These are phyloP conservation scores for Thecocarcelia acutangulata DNA, from an alignment of 2,888 invertebrate genomes.

Conservation along the genomic window DNA sequence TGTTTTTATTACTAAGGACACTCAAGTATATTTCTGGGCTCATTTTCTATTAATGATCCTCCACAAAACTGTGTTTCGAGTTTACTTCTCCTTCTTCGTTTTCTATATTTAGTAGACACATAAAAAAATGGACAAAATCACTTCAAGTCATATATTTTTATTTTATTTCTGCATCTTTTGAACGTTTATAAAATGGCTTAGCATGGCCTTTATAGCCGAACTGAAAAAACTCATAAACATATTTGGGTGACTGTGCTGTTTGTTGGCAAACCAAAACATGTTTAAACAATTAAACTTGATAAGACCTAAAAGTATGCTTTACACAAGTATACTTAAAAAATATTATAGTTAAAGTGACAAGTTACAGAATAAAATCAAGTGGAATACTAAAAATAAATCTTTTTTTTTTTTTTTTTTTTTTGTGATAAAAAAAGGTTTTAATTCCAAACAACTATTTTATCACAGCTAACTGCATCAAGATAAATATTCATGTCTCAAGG, in stretches of 20 bases:
- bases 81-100: not conserved
- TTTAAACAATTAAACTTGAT: constrained; percentile 34
- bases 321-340: constrained; percentile 2
- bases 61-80: not conserved
- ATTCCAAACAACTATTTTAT: constrained; percentile 12
- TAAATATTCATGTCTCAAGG: not conserved
- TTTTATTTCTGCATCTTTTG: constrained; percentile 1
- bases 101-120: constrained; percentile 21
- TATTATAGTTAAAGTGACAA: constrained; percentile 14
- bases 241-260: not conserved
- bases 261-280: constrained; percentile 42
- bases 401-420: not conserved
- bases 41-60: not conserved
- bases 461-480: constrained; percentile 7
- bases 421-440: constrained; percentile 29
- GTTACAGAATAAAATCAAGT: not conserved
- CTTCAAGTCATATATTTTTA: constrained; percentile 1
- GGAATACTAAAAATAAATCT: constrained; percentile 6
- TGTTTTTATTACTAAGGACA: not conserved
- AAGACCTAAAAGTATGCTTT: constrained; percentile 27
- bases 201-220: not conserved
- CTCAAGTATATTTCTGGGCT: not conserved
- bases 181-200: not conserved
- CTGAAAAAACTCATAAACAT: not conserved
- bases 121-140: constrained; percentile 28